Evolutionary conservation across 1,140 invertebrate genomes (phyloP).

Genomic region (Dysdera silvatica): DNA sequence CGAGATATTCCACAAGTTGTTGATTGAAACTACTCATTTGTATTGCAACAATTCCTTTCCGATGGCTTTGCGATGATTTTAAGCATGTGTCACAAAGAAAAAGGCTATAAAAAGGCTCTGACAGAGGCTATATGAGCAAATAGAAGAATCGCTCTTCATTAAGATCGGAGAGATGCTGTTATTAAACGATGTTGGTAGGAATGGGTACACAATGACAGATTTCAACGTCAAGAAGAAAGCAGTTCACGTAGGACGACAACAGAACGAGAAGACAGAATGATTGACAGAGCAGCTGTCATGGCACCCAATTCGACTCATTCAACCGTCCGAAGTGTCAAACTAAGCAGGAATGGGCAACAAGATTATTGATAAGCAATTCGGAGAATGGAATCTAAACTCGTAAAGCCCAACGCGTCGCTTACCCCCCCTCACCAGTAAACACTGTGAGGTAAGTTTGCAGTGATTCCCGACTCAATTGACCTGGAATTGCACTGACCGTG

Average conservation of each 20-base stretch:
- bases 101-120: no score
- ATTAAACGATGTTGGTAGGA: constrained; percentile 6
- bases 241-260: neutral
- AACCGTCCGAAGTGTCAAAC: neutral
- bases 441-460: neutral
- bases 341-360: neutral
- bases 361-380: neutral
- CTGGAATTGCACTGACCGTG: neutral
- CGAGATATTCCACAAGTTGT: no score
- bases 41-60: no score
- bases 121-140: no score
- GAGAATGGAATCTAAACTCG: neutral
- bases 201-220: constrained; percentile 2
- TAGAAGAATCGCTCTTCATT: constrained; percentile 9
- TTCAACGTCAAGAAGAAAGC: neutral
- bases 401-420: neutral
- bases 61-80: no score
- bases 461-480: neutral
- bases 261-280: neutral
- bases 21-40: no score
- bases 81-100: no score
- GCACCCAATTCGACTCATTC: neutral
- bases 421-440: neutral
- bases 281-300: neutral
- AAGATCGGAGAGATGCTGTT: neutral